Evolutionary conservation across 2,113 vertebrate genomes (phyloP), one percentile per base, ranked within the genome.

Genomic region (Mesembrinibis cayennensis): DNA sequence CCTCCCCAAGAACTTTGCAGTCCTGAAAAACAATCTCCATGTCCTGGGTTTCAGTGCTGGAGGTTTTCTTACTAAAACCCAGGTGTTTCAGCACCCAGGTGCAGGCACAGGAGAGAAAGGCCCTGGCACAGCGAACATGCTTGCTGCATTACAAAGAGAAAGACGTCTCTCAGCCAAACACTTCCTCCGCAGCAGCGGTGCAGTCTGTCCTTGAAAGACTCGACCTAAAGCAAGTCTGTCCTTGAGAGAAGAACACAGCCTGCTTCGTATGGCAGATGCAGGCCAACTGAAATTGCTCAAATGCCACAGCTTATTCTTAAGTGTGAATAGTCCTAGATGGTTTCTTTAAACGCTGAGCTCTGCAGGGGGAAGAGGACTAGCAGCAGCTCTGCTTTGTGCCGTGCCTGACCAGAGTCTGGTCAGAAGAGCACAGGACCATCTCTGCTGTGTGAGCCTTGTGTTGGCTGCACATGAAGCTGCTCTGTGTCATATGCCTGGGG

Each of bases 51-150:
- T 74, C 38, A 38, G 0, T 11, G 44, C 14, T 63, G 40, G 49
- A 80, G 36, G 7, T 38, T 89, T 73, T 44, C 40, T 67, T 55
- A 67, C 26, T 27, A 42, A 85, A 70, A 27, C 26, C 18, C 42
- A 63, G n/a, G 30, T 76, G 42, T 45, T 82, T n/a, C 27, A n/a
- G 49, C 30, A 61, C 61, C 27, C 73, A 55, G 59, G 18, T 67
- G 25, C 32, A 49, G n/a, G 40, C 36, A 40, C 25, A 19, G 22
- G 67, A 55, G 27, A 80, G 61, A 77, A 63, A 49, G n/a, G 19
- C 26, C 53, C n/a, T 2, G 0, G 29, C 45, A 44, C 0, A 0
- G 73, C 30, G 34, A 47, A 49, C 0, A 2, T 32, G 9, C 16
- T 67, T 29, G 40, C 25, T 3, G 0, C 2, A 1, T 17, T 73